Evolutionary conservation across 1,140 invertebrate genomes (phyloP).

Genomic region (Drosophila mojavensis): DNA sequence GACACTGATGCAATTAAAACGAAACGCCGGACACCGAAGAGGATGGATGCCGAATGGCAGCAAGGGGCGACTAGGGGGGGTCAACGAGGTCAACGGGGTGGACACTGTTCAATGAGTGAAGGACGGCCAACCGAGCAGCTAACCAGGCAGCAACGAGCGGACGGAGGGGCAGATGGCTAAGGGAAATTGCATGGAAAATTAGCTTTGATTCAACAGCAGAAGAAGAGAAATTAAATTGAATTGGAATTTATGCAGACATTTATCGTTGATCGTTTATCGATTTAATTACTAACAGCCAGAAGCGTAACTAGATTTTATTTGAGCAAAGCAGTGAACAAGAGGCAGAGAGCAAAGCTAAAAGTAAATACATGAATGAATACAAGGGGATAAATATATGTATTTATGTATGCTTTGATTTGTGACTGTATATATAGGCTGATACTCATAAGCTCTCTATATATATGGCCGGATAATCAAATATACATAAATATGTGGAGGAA

Average conservation of each 20-base stretch:
- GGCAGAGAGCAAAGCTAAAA: too few relatives aligned
- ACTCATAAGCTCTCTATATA: too few relatives aligned
- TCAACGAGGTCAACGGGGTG: neutral
- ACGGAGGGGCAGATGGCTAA: neutral
- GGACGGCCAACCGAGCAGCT: slow-evolving; percentile 14
- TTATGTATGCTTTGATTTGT: too few relatives aligned
- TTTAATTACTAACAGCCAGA: neutral
- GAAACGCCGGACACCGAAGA: slow-evolving; percentile 25
- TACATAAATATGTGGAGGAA: too few relatives aligned
- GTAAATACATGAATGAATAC: too few relatives aligned
- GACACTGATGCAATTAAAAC: slow-evolving; percentile 77
- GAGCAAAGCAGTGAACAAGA: too few relatives aligned
- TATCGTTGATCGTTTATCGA: slow-evolving; percentile 1
- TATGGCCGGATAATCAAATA: too few relatives aligned
- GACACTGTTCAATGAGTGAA: neutral
- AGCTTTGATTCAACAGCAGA: slow-evolving; percentile 40
- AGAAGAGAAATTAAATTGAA: slow-evolving; percentile 2
- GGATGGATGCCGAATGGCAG: neutral
- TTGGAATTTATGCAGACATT: neutral
- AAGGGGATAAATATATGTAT: too few relatives aligned
- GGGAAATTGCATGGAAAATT: slow-evolving; percentile 69
- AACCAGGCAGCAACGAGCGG: neutral
- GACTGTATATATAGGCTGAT: too few relatives aligned
- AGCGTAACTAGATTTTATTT: too few relatives aligned
- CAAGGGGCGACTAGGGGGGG: too few relatives aligned